Evolutionary conservation across 2,888 invertebrate genomes (phyloP), one percentile per base, ranked within the genome.

Genomic region (Zhuqinia jingwanae): DNA sequence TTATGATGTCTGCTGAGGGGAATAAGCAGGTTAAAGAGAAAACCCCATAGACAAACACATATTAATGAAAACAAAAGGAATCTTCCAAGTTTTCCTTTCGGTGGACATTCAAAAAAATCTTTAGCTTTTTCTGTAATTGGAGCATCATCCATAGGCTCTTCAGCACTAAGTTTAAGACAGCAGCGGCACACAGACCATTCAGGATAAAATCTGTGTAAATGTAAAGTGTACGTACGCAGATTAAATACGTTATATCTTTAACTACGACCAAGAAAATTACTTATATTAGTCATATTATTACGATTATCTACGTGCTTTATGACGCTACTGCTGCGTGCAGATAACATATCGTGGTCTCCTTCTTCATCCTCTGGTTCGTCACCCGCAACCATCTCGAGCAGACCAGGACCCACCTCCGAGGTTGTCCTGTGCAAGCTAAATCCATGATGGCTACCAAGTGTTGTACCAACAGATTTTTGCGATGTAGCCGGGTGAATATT

Each of bases 41-140:
- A 94, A 88, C 96, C 94, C 97, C 97, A 97, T 60, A 95, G 93
- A 88, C 97, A 92, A 42, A 96, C 91, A 84, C 90, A 96, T 92
- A 97, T 95, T 77, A 96, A 92, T 89, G 95, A 93, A 79, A 97
- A 93, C 77, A 96, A 95, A 88, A 96, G 88, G 20, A 96, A 94
- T 91, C 97, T 94, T n/a, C 96, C 96, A 92, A 96, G 95, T 92
- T 96, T 96, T 89, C 97, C 94, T 92, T 96, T 96, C 0, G 96
- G 95, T 27, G 97, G 97, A 92, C 97, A 97, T 92, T 60, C 27
- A 30, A 88, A 87, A 25, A 84, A 80, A 42, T 87, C 50, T n/a
- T 50, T 47, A 22, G 78, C 8, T 27, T 75, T 27, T 13, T 85
- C 85, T 15, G 22, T 25, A 20, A 78, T 80, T 10, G 88, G 70